Conservation (phyloP, 2,113 vertebrate species). For the Poecile atricapillus region DNA sequence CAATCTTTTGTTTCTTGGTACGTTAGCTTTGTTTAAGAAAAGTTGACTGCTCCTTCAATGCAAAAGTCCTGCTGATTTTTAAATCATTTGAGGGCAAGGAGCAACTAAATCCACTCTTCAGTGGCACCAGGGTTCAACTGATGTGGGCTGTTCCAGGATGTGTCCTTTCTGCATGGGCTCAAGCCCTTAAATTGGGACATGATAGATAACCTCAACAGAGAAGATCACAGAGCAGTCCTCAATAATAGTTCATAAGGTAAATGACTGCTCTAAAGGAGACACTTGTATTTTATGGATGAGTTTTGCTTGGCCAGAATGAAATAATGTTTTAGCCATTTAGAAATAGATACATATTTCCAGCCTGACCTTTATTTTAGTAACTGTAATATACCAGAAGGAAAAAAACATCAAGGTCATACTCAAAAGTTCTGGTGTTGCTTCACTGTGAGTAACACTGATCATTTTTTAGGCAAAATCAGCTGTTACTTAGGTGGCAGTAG, state of each 20-base stretch:
- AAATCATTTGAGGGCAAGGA: not conserved
- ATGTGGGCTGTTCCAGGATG: fast-evolving
- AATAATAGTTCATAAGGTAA: fast-evolving
- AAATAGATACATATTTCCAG: not conserved
- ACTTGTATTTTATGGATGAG: fast-evolving
- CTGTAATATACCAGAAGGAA: not conserved
- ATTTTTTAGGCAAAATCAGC: not conserved
- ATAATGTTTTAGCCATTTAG: not conserved
- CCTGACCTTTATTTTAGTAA: not conserved
- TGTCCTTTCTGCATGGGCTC: not conserved
- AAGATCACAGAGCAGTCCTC: not conserved
- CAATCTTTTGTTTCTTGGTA: not conserved
- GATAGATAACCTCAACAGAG: not conserved
- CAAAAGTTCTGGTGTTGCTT: not conserved
- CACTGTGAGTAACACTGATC: not conserved
- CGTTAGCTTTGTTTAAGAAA: not conserved
- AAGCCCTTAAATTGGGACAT: not conserved
- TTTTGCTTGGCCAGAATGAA: not conserved
- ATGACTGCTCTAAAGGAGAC: not conserved
- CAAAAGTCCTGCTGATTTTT: not conserved
- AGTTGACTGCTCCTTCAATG: not conserved
- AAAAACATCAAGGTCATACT: not conserved
- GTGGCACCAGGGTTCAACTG: not conserved
- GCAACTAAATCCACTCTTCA: not conserved
- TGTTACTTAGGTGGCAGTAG: not conserved